Evolutionary conservation across 2,797 vertebrate genomes (phyloP), one percentile per base, ranked within the genome.

Genomic region (Gouania willdenowi): DNA sequence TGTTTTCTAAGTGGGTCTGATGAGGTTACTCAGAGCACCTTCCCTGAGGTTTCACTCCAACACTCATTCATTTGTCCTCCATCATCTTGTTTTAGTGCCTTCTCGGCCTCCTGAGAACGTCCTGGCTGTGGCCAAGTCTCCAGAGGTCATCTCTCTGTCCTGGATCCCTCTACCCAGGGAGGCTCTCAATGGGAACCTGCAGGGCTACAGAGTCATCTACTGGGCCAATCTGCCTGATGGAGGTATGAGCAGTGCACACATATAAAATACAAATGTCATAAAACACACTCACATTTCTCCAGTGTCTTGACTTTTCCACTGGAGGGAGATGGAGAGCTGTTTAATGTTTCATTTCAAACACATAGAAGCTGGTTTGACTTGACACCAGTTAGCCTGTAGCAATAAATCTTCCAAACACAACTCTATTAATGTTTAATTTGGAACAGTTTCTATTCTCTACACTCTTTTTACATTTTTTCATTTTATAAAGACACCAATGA

Each of bases 151-250:
- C 63, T 95, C 94, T 0, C 91, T 98, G 34, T 95, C 96, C 45
- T 99, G 97, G 97, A 92, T 94, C 48, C 90, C 92, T 0, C 77
- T 97, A 26, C 89, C 94, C 9, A 92, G 95, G 78, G 97, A 99
- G 53, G 89, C 94, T 9, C 87, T 98, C 47, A 99, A 98, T 0
- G 97, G 96, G 20, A 95, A 97, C 85, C 92, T 99, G 39, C 95
- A 95, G 78, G 97, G 97, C 13, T 99, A 97, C 85, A 83, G 94
- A 39, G 93, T 99, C 61, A 98, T 99, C 71, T 98, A 94, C 87
- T 99, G 95, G 95, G 94, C 96, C 64, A 98, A 98, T 68, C 91
- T 98, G 72, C 89, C 93, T 44, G 96, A 99, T 0, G 97, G 97
- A 93, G 97, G 97, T 98, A 76, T 17, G 0, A 21, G 11, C 26